Conservation (phyloP, 2,113 vertebrate species). For the Hippoglossus stenolepis region DNA sequence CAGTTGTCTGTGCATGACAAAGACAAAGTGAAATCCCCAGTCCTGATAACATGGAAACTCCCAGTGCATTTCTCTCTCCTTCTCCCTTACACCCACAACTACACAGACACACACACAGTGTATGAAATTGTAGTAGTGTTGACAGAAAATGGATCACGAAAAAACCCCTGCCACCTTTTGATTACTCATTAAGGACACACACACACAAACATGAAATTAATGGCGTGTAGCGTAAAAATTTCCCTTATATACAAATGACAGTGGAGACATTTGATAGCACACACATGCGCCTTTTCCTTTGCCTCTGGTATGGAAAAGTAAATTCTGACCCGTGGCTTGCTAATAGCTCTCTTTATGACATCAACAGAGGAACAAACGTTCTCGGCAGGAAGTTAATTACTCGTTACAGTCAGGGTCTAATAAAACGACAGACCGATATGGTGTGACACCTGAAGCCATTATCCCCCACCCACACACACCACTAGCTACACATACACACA, state of each 20-base stretch:
- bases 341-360: conserved; percentile 67
- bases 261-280: conserved; percentile 15
- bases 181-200: background rate
- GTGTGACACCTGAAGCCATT: conserved; percentile 73
- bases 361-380: conserved; percentile 67
- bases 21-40: no score
- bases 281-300: conserved; percentile 6
- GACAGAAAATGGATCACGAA: background rate
- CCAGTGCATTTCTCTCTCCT: background rate
- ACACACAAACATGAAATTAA: conserved; percentile 4
- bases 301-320: conserved; percentile 57
- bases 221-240: background rate
- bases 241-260: conserved; percentile 5
- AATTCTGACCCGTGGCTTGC: conserved; percentile 50
- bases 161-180: background rate
- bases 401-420: conserved; percentile 71
- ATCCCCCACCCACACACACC: conserved; percentile 26
- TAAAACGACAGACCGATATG: conserved; percentile 71
- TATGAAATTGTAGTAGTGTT: background rate
- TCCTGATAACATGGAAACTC: background rate
- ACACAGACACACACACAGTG: background rate
- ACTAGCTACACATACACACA: conserved; percentile 1
- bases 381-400: conserved; percentile 77
- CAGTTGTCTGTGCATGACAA: no score
- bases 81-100: no score